Percentiles rank a stretch among this genome's conserved stretches.
Evolutionary conservation across 1,140 invertebrate species (phyloP).

Genomic region (Venustaconcha ellipsiformis): DNA sequence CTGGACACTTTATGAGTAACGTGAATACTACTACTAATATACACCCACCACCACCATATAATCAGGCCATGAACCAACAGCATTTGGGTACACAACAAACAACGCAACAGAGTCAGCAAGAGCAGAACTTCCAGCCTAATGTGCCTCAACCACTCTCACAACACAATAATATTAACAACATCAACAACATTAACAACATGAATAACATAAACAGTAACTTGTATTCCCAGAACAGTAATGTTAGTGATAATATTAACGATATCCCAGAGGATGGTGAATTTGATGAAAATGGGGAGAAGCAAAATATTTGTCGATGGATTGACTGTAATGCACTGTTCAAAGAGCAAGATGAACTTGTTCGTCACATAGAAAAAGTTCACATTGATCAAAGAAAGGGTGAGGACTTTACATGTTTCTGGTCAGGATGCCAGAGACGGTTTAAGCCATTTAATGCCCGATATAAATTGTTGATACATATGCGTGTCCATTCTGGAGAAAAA

Average conservation of each 20-base stretch:
- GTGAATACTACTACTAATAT: slow-evolving; percentile 27
- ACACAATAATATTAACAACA: slow-evolving; percentile 37
- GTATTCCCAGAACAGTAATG: slow-evolving; percentile 34
- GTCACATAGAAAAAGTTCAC: slow-evolving; percentile 91
- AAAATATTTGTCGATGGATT: slow-evolving; percentile 82
- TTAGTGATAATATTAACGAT: slow-evolving; percentile 30
- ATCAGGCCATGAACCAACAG: slow-evolving; percentile 58
- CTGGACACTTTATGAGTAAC: slow-evolving; percentile 20
- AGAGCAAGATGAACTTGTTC: slow-evolving; percentile 84
- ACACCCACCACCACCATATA: slow-evolving; percentile 61
- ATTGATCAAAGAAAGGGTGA: slow-evolving; percentile 90
- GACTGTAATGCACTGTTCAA: slow-evolving; percentile 84
- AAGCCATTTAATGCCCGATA: slow-evolving; percentile 96
- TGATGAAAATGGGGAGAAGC: slow-evolving; percentile 56
- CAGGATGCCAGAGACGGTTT: slow-evolving; percentile 84
- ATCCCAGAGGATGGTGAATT: slow-evolving; percentile 41
- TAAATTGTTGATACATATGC: slow-evolving; percentile 96
- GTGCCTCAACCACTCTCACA: slow-evolving; percentile 38
- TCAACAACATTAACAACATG: slow-evolving; percentile 43
- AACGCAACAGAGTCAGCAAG: slow-evolving; percentile 34
- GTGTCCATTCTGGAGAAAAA: slow-evolving; percentile 95
- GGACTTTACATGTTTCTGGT: slow-evolving; percentile 91
- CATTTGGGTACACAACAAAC: slow-evolving; percentile 25
- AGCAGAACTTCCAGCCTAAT: slow-evolving; percentile 36
- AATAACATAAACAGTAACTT: slow-evolving; percentile 45